These are phyloP conservation scores for Etia nguti DNA, from an alignment of 2,113 vertebrate genomes.

Conservation along the genomic window DNA sequence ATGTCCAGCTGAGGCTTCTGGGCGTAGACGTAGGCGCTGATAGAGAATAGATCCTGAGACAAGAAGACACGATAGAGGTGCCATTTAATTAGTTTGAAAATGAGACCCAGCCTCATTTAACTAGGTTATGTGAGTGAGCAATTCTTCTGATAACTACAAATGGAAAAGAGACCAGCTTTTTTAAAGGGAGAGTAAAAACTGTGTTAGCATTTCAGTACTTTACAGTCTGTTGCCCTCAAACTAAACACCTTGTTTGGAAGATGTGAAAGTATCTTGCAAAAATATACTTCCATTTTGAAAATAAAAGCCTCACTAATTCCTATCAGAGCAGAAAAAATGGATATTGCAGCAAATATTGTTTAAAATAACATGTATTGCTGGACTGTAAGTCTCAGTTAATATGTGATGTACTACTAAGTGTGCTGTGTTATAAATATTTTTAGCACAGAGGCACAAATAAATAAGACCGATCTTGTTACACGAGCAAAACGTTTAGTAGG, in stretches of 20 bases:
- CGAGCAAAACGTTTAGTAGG: neutral
- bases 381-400: neutral
- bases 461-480: neutral
- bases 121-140: neutral
- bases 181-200: neutral
- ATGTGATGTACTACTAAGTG: neutral
- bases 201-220: neutral
- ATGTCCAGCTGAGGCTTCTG: conserved; percentile 97
- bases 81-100: neutral
- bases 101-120: neutral
- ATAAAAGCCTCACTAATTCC: neutral
- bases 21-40: conserved; percentile 89
- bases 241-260: neutral
- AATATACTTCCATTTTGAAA: neutral
- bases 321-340: neutral
- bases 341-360: neutral
- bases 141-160: neutral
- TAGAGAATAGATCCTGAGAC: conserved; percentile 93
- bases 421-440: neutral
- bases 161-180: neutral
- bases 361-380: neutral
- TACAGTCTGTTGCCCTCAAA: rapidly evolving
- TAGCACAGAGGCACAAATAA: neutral
- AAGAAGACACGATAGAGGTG: neutral
- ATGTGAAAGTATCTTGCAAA: neutral